Base-by-base conservation (phyloP, 2,888 invertebrate species). In the Drosophila dives region DNA sequence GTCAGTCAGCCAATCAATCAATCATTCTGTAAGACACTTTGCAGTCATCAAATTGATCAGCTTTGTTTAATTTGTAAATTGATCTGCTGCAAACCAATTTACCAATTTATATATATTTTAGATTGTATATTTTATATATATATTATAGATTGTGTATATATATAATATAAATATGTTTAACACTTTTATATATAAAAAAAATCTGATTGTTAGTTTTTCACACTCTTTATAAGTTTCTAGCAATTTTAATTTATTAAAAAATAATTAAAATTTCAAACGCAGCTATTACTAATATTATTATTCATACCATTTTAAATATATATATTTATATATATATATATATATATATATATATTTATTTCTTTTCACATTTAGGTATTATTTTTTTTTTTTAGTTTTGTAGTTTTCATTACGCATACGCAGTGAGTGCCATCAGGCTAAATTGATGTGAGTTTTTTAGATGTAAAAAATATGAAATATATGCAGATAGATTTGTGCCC, bases 351-450 rank as follows among this genome's bases (percentile, higher is more conserved):
- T 2, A 38, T 7, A 0, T n/a, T 26, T n/a, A n/a, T 29, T 32
- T 42, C 5, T 36, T 2, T 53, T 59, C 50, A 17, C 11, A 51
- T 49, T 51, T 26, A 34, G 34, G 5, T 6, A 29, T 6, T 29
- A 26, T 29, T 29, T 29, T 29, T 23, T 23, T 23, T 29, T 29
- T 29, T 8, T 17, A 23, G 20, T 23, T 64, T 53, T 42, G 61
- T 54, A 51, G 38, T 61, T 67, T 58, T 62, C 58, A 75, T 87
- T 83, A 60, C 75, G 69, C 38, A 85, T 82, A 85, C 85, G 83
- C 65, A 65, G 6, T 38, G 81, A 60, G 23, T 48, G 55, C 45
- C 55, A 55, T 15, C 84, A 64, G 66, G 69, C 42, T n/a, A 63
- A 71, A 85, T 83, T 79, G 76, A 80, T 82, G 81, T 65, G 23